Conservation (phyloP, 2,113 vertebrate species). For the Oxyura jamaicensis region DNA sequence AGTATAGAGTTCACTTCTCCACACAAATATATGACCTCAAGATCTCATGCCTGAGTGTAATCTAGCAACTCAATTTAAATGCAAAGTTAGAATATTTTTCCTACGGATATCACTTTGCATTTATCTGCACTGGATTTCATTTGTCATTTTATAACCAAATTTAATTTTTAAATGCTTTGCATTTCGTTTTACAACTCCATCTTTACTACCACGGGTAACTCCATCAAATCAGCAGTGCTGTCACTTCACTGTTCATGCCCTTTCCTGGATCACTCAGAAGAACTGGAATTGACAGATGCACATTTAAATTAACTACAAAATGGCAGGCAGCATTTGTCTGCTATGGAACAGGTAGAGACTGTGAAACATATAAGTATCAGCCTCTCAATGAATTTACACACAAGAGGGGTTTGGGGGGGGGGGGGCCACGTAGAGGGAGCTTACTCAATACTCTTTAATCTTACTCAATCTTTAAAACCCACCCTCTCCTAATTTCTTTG, state of each 20-base stretch:
- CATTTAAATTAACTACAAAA: slow-evolving; percentile 22
- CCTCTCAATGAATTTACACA: background rate
- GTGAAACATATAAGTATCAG: slow-evolving; percentile 31
- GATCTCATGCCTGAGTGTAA: background rate
- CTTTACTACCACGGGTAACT: background rate
- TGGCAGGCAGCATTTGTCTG: background rate
- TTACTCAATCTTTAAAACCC: background rate
- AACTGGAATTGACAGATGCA: background rate
- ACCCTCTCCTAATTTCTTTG: background rate
- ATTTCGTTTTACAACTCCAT: slow-evolving; percentile 40
- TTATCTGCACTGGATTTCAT: background rate
- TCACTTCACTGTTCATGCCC: background rate
- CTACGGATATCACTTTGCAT: slow-evolving; percentile 33
- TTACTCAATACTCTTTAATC: background rate
- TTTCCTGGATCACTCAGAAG: background rate
- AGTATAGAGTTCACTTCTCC: background rate
- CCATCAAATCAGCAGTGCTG: background rate
- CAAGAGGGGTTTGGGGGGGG: background rate
- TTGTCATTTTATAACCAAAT: slow-evolving; percentile 31
- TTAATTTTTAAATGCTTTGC: slow-evolving; percentile 13
- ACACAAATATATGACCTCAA: background rate
- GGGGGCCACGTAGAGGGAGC: background rate
- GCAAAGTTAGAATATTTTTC: slow-evolving; percentile 17
- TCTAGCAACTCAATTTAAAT: slow-evolving; percentile 31
- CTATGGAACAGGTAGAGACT: background rate